Evolutionary conservation across 2,888 invertebrate genomes (phyloP).

Genomic region (Lepidonotus clava): DNA sequence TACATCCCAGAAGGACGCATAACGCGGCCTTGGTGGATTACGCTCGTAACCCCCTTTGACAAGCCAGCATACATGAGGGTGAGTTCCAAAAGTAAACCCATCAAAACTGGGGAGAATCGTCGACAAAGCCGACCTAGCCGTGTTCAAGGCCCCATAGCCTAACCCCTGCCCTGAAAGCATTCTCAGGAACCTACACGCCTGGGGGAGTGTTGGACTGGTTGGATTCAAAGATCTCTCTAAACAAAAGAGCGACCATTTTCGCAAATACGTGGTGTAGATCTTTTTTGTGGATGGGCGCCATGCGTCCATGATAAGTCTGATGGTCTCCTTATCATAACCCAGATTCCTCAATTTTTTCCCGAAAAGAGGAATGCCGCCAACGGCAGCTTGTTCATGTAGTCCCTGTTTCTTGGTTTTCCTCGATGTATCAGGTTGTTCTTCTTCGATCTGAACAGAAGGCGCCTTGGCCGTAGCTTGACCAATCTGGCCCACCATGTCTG

Average conservation of each 20-base stretch:
- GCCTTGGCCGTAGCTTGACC: background rate
- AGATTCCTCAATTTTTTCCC: background rate
- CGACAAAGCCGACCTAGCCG: background rate
- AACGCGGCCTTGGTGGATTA: background rate
- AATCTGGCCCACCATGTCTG: background rate
- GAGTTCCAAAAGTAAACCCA: background rate
- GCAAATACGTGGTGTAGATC: background rate
- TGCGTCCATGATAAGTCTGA: background rate
- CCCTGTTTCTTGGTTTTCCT: background rate
- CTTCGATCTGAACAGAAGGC: background rate
- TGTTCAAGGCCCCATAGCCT: background rate
- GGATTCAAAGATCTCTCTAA: background rate
- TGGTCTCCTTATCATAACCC: background rate
- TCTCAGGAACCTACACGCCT: background rate
- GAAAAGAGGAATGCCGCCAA: background rate
- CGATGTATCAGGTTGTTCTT: background rate
- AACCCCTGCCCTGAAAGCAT: background rate
- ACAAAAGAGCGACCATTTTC: background rate
- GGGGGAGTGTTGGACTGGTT: background rate
- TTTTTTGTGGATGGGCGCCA: background rate
- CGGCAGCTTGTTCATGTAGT: background rate
- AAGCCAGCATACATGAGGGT: background rate
- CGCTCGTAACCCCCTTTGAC: background rate
- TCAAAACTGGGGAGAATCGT: background rate
- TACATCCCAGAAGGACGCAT: background rate